A percentile compares a stretch with the other conserved stretches of the same genome.
Conservation (phyloP, 2,888 invertebrate species). For the Calliphora vomitoria region DNA sequence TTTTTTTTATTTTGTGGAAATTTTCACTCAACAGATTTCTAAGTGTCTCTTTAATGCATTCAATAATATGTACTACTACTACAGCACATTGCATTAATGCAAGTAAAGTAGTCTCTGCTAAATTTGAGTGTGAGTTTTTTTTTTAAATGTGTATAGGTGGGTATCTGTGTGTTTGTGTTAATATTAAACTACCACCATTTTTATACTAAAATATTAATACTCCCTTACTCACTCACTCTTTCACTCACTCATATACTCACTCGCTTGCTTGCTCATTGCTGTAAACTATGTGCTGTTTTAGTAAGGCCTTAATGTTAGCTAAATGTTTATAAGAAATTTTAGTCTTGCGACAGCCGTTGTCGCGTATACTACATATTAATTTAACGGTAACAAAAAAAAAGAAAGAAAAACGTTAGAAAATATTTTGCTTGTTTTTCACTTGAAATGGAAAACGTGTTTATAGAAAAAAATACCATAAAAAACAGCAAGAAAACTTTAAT, state of each 20-base stretch:
- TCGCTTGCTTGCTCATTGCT: slow-evolving; percentile 41
- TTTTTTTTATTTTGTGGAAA: not conserved
- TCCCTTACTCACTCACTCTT: slow-evolving; percentile 51
- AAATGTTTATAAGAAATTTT: slow-evolving; percentile 75
- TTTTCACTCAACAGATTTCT: slow-evolving; percentile 44
- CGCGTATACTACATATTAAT: slow-evolving; percentile 61
- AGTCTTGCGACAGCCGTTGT: slow-evolving; percentile 74
- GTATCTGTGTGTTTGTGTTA: slow-evolving; percentile 6
- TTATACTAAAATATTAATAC: slow-evolving; percentile 46
- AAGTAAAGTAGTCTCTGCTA: slow-evolving; percentile 34
- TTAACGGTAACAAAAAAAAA: slow-evolving; percentile 51
- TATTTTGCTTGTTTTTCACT: not conserved
- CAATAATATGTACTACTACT: not conserved
- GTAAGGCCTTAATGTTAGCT: slow-evolving; percentile 76
- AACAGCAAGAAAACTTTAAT: slow-evolving; percentile 13
- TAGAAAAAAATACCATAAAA: not conserved
- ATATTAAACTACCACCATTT: slow-evolving; percentile 61
- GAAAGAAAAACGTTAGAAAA: slow-evolving; percentile 30
- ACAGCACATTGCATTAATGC: slow-evolving; percentile 42
- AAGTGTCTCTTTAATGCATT: slow-evolving; percentile 57
- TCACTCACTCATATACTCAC: slow-evolving; percentile 32
- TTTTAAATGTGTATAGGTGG: not conserved
- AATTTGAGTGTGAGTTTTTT: not conserved
- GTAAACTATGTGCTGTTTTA: slow-evolving; percentile 76
- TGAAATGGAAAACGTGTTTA: slow-evolving; percentile 50